These are phyloP conservation scores for Drosophila cracens DNA, from an alignment of 2,888 invertebrate species.

Conservation along the genomic window DNA sequence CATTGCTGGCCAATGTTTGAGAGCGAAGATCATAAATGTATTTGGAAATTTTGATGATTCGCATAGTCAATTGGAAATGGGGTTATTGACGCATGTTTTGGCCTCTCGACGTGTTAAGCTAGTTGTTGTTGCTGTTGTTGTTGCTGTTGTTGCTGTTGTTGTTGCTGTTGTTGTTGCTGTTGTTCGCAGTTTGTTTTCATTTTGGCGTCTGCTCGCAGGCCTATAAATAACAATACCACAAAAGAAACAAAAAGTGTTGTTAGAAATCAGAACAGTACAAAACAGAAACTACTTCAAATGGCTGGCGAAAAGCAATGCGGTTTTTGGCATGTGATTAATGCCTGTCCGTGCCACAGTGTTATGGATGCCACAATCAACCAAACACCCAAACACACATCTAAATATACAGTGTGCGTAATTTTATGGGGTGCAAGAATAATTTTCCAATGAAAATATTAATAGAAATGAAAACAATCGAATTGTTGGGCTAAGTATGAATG, in stretches of 20 bases:
- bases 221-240: slow-evolving; percentile 61
- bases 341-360: slow-evolving; percentile 66
- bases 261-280: slow-evolving; percentile 44
- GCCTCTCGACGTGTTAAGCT: slow-evolving; percentile 54
- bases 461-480: slow-evolving; percentile 73
- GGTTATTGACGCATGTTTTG: slow-evolving; percentile 79
- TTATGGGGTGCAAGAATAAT: slow-evolving; percentile 76
- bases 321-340: slow-evolving; percentile 70
- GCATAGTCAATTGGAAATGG: slow-evolving; percentile 58
- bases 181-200: slow-evolving; percentile 46
- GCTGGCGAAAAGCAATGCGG: slow-evolving; percentile 32
- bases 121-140: slow-evolving; percentile 25
- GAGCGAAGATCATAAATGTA: slow-evolving; percentile 46
- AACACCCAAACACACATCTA: background rate
- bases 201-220: slow-evolving; percentile 53
- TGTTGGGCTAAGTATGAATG: slow-evolving; percentile 51
- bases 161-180: background rate
- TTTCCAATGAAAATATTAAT: slow-evolving; percentile 77
- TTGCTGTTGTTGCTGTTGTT: slow-evolving; percentile 1
- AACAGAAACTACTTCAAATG: slow-evolving; percentile 59
- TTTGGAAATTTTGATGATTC: slow-evolving; percentile 45
- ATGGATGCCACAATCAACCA: slow-evolving; percentile 24
- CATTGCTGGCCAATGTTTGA: slow-evolving; percentile 41
- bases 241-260: slow-evolving; percentile 18
- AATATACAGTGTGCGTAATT: slow-evolving; percentile 32